Evolutionary conservation across 2,888 invertebrate genomes (phyloP), one percentile per base, ranked within the genome.

Genomic region (Catocala nupta): DNA sequence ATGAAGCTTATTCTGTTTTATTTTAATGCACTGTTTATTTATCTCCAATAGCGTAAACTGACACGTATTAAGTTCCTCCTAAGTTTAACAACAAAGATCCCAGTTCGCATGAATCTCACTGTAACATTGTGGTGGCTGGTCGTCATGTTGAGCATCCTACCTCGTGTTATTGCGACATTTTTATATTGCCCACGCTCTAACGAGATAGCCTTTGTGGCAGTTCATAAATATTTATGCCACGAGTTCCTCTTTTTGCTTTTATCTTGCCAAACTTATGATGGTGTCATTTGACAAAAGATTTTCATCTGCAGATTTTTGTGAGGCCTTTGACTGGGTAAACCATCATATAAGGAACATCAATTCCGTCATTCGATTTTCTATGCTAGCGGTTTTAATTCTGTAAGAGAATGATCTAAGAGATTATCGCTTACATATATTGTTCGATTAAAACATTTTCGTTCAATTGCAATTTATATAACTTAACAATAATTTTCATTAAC

Each of bases 81-180:
- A 67, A 13, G 50, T 58, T 64, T 63, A 57, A 60, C 12, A 42
- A 67, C 66, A 59, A 62, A 57, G 59, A 68, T 69, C 69, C 48
- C 63, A 59, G 44, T 49, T 51, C 47, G 42, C 82, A 81, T 85
- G 81, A 86, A 83, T 86, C 85, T 84, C 56, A 16, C 65, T 56
- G 51, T 78, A 84, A 82, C 74, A 66, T 68, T 81, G 81, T 71
- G 84, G 85, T 80, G 63, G 48, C 25, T 45, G 59, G 47, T 54
- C 63, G 53, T 43, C 50, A 5, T 44, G 13, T 47, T 5, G 5
- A 11, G 33, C 54, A 12, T 16, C 42, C 50, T 51, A 7, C 11
- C 45, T 44, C n/a, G 39, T 39, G 43, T 47, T 42, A 55, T 33
- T 6, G 43, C 33, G 54, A 51, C 39, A 50, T 55, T 58, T 59